Conservation (phyloP, 2,113 vertebrate species). For the Chrysemys picta region DNA sequence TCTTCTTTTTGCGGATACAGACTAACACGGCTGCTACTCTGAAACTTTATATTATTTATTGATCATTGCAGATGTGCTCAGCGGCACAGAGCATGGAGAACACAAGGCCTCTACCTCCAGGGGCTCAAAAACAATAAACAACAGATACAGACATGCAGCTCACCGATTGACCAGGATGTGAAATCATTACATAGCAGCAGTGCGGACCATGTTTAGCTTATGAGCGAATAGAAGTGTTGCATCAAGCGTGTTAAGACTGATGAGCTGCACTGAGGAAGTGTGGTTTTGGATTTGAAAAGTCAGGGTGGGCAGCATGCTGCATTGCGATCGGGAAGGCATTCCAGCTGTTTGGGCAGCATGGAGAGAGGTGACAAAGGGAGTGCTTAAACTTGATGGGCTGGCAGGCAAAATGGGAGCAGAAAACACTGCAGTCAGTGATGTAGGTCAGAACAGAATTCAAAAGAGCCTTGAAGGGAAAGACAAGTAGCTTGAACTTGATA, state of each 20-base stretch:
- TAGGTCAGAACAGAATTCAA: conserved; percentile 52
- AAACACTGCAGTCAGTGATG: conserved; percentile 35
- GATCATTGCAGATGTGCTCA: neutral
- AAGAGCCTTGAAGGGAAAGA: conserved; percentile 45
- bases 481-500: conserved; percentile 56
- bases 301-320: neutral
- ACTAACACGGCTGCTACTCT: no score
- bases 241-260: neutral
- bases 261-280: neutral
- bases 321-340: neutral
- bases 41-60: conserved; percentile 14
- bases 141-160: neutral
- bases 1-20: no score
- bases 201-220: neutral
- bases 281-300: neutral
- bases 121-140: neutral
- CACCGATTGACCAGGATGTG: neutral
- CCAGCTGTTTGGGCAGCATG: neutral
- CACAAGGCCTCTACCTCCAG: rapidly evolving
- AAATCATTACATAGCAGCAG: neutral
- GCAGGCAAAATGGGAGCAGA: conserved; percentile 15
- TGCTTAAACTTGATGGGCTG: neutral
- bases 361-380: neutral
- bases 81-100: neutral
- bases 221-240: neutral